A percentile compares a stretch with the other conserved stretches of the same genome.
Conservation (phyloP, 2,888 invertebrate genomes). For the Hydroisotoma schaefferi region DNA sequence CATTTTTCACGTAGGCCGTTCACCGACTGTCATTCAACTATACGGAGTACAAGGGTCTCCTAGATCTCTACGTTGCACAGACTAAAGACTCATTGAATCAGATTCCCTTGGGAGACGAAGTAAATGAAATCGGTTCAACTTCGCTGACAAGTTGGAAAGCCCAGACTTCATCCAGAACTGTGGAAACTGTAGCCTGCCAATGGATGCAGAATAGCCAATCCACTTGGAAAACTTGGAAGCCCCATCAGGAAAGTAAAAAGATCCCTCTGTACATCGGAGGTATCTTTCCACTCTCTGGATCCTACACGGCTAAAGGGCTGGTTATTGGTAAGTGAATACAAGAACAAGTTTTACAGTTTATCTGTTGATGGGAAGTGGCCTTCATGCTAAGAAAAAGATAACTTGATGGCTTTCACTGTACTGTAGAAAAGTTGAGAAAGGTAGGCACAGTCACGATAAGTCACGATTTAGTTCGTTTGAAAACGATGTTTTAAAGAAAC, state of each 20-base stretch:
- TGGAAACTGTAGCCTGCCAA: conserved; percentile 61
- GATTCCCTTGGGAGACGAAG: conserved; percentile 7
- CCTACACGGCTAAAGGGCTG: conserved; percentile 61
- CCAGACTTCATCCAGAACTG: conserved; percentile 1
- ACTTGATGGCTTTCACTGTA: too few relatives aligned
- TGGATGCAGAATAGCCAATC: conserved; percentile 62
- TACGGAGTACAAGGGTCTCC: conserved; percentile 57
- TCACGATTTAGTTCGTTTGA: too few relatives aligned
- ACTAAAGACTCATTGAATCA: background rate
- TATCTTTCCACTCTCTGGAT: conserved; percentile 66
- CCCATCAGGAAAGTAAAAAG: conserved; percentile 52
- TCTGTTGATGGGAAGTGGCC: too few relatives aligned
- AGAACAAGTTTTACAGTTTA: too few relatives aligned
- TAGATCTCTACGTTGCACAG: conserved; percentile 51
- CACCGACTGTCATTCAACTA: conserved; percentile 57
- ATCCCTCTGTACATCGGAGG: conserved; percentile 62
- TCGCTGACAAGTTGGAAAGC: conserved; percentile 44
- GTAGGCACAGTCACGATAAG: too few relatives aligned
- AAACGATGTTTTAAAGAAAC: too few relatives aligned
- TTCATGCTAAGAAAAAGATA: too few relatives aligned
- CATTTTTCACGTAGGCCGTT: conserved; percentile 52
- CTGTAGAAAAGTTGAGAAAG: too few relatives aligned
- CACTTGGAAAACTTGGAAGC: conserved; percentile 52
- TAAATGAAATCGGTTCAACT: conserved; percentile 13
- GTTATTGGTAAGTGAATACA: conserved; percentile 56